A percentile compares a stretch with the other conserved stretches of the same genome.
Conservation (phyloP, 2,888 invertebrate species). For the Eudemis profundana region DNA sequence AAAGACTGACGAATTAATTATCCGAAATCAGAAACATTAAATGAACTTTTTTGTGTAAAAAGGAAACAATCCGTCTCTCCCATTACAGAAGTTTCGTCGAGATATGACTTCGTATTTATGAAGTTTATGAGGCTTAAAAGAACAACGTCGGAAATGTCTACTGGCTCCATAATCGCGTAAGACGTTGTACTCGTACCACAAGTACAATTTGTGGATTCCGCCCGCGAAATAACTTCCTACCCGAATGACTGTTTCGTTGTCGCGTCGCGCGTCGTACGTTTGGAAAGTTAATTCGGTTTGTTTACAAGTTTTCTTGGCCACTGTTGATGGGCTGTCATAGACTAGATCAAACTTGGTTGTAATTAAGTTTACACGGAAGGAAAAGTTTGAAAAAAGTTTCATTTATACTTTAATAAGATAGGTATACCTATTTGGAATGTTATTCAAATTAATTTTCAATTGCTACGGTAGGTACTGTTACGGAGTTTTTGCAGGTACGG, state of each 20-base stretch:
- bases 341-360: background rate
- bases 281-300: slow-evolving; percentile 19
- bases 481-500: too few species aligned
- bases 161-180: background rate
- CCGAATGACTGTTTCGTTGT: slow-evolving; percentile 14
- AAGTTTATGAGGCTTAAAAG: slow-evolving; percentile 6
- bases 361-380: slow-evolving; percentile 5
- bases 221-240: slow-evolving; percentile 15
- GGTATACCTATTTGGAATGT: too few species aligned
- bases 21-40: slow-evolving; percentile 11
- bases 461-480: too few species aligned
- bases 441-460: too few species aligned
- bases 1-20: slow-evolving; percentile 1
- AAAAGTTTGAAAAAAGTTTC: background rate
- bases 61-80: slow-evolving; percentile 26
- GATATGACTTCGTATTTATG: slow-evolving; percentile 33
- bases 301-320: slow-evolving; percentile 9
- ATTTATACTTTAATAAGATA: too few species aligned
- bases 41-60: slow-evolving; percentile 1
- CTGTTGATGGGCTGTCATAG: slow-evolving; percentile 7
- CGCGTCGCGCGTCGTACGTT: background rate
- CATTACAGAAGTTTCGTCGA: slow-evolving; percentile 27
- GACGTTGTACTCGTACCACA: background rate
- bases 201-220: background rate
- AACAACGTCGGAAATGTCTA: background rate